phyloP scores from a whole-genome alignment of 2,113 vertebrate genomes.

The Mustelus asterias region DNA sequence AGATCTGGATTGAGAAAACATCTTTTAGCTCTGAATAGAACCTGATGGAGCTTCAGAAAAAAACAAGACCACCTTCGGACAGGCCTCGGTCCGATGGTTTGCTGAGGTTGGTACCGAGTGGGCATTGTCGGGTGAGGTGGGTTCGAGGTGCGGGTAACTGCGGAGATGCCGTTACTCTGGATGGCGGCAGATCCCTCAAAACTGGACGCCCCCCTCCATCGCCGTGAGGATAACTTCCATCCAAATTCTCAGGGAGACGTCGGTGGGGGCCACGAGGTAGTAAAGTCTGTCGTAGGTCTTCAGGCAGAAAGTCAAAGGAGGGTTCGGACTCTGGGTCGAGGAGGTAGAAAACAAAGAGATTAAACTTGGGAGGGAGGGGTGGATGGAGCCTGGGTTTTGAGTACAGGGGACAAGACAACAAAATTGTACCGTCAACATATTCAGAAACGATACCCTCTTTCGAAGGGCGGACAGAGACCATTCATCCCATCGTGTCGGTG shows the following conservation, averaged over 20 bases:
- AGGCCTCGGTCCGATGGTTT: neutral
- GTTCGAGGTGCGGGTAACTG: too few species aligned
- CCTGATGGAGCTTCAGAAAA: neutral
- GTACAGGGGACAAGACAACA: neutral
- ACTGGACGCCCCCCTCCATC: slow-evolving; percentile 72
- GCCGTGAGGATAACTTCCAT: slow-evolving; percentile 85
- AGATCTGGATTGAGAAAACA: neutral
- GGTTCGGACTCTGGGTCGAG: slow-evolving; percentile 67
- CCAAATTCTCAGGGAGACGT: slow-evolving; percentile 83
- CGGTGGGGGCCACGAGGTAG: slow-evolving; percentile 74
- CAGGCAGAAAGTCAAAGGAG: slow-evolving; percentile 79
- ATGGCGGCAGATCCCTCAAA: slow-evolving; percentile 49
- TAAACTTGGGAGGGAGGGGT: too few species aligned
- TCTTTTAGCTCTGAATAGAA: neutral
- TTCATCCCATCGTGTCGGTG: neutral
- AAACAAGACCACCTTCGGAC: too few species aligned
- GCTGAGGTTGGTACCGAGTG: neutral
- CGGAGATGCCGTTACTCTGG: neutral
- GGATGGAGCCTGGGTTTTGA: neutral
- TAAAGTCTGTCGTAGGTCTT: slow-evolving; percentile 86
- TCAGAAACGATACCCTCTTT: too few species aligned
- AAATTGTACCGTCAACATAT: neutral
- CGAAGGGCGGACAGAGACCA: neutral
- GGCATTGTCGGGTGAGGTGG: neutral
- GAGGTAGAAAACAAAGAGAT: neutral